Percentiles rank a stretch among this genome's conserved stretches.
Conservation (phyloP, 2,113 vertebrate genomes). For the Chiloscyllium plagiosum region DNA sequence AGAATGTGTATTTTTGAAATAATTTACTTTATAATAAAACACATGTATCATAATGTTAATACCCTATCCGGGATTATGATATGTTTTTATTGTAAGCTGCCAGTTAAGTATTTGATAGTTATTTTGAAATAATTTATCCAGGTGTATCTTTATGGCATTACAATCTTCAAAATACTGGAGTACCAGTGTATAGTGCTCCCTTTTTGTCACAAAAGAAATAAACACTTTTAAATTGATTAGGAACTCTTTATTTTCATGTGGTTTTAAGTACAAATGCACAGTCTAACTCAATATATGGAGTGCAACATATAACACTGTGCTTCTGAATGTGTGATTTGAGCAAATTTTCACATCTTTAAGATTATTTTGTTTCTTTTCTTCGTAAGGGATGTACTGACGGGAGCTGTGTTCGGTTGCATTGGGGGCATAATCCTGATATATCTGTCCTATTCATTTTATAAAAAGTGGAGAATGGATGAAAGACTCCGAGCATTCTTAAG, state of each 20-base stretch:
- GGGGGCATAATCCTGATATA: constrained; percentile 24
- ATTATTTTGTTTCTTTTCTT: constrained; percentile 18
- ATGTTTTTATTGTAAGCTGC: not conserved
- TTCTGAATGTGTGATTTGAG: not conserved
- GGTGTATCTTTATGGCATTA: not conserved
- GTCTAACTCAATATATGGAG: not conserved
- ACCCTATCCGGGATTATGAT: not conserved
- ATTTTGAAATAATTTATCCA: not conserved
- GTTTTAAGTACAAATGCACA: not conserved
- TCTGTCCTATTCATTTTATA: constrained; percentile 31
- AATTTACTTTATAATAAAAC: not conserved
- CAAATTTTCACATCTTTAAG: not conserved
- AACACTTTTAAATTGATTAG: not conserved
- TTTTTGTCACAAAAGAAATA: not conserved
- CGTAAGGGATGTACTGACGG: constrained; percentile 26
- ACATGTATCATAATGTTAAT: not conserved
- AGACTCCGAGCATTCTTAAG: constrained; percentile 22
- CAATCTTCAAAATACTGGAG: not conserved
- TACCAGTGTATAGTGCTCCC: not conserved
- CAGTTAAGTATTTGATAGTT: not conserved
- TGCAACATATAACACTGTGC: not conserved
- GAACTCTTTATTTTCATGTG: not conserved
- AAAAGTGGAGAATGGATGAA: constrained; percentile 33
- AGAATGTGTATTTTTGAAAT: not conserved
- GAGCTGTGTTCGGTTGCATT: constrained; percentile 34